A percentile compares a stretch with the other conserved stretches of the same genome.
Evolutionary conservation across 2,888 invertebrate genomes (phyloP).

Genomic region (Pollenia labialis): DNA sequence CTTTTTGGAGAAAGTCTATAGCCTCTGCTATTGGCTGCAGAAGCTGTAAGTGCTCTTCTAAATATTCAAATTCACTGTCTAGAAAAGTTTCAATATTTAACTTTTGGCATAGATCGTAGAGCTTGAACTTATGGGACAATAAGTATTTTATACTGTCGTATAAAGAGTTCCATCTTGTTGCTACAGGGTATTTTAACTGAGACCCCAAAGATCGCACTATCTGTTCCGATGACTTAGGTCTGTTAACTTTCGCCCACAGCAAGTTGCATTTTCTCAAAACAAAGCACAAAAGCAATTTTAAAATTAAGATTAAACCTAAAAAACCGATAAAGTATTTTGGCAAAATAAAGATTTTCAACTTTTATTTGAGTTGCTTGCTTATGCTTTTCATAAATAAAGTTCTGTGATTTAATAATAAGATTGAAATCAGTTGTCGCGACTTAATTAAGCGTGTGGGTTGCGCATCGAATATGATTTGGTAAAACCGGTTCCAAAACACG

Average conservation of each 20-base stretch:
- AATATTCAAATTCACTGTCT: slow-evolving; percentile 53
- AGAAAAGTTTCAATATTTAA: slow-evolving; percentile 50
- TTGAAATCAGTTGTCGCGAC: too few species aligned
- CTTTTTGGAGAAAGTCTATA: slow-evolving; percentile 55
- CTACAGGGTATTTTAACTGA: slow-evolving; percentile 21
- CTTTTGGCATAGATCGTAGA: slow-evolving; percentile 46
- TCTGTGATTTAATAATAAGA: too few species aligned
- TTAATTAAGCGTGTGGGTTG: neutral
- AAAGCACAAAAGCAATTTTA: too few species aligned
- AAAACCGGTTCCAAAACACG: slow-evolving; percentile 29
- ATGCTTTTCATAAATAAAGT: too few species aligned
- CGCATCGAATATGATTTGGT: slow-evolving; percentile 41
- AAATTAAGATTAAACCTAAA: too few species aligned
- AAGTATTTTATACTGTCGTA: slow-evolving; percentile 5
- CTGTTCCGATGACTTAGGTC: slow-evolving; percentile 42
- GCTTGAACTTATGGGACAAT: neutral
- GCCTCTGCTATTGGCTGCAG: slow-evolving; percentile 54
- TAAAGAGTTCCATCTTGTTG: slow-evolving; percentile 38
- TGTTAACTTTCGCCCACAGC: slow-evolving; percentile 17
- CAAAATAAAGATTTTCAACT: too few species aligned
- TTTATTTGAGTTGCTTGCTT: too few species aligned
- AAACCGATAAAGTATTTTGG: too few species aligned
- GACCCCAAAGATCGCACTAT: neutral
- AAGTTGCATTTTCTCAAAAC: too few species aligned
- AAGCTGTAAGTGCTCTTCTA: slow-evolving; percentile 52